Percentiles rank a stretch among this genome's conserved stretches.
Evolutionary conservation across 2,113 vertebrate genomes (phyloP).

Genomic region (Antechinus flavipes): DNA sequence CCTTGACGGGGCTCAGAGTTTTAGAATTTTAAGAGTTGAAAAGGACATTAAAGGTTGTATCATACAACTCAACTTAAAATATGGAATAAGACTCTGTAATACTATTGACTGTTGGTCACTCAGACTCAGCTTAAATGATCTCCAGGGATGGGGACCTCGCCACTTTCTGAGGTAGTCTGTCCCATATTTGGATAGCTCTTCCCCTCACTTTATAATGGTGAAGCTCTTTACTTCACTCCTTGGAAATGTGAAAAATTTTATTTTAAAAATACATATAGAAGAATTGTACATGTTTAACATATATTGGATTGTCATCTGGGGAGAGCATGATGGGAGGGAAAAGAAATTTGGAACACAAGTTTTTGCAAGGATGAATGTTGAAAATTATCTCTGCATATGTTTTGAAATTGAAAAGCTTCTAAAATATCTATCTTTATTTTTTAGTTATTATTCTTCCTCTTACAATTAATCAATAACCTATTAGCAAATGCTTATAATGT

Average conservation of each 20-base stretch:
- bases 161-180: neutral
- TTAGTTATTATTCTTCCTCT: neutral
- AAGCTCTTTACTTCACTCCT: neutral
- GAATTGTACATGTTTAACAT: too few species aligned
- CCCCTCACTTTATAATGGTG: neutral
- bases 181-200: neutral
- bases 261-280: neutral
- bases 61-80: neutral
- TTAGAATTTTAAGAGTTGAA: neutral
- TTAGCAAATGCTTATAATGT: neutral
- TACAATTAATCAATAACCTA: neutral
- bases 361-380: too few species aligned
- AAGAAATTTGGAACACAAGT: too few species aligned
- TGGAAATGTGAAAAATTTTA: neutral
- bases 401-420: too few species aligned
- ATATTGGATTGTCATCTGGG: too few species aligned
- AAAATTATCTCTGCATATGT: too few species aligned
- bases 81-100: neutral
- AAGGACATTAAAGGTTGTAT: neutral
- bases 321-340: too few species aligned
- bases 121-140: neutral
- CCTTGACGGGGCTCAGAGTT: neutral
- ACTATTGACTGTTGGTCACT: neutral
- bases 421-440: neutral
- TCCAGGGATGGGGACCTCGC: neutral